phyloP scores from a whole-genome alignment of 92 coral and sea anemone species.

The Zoanthus solanderi region DNA sequence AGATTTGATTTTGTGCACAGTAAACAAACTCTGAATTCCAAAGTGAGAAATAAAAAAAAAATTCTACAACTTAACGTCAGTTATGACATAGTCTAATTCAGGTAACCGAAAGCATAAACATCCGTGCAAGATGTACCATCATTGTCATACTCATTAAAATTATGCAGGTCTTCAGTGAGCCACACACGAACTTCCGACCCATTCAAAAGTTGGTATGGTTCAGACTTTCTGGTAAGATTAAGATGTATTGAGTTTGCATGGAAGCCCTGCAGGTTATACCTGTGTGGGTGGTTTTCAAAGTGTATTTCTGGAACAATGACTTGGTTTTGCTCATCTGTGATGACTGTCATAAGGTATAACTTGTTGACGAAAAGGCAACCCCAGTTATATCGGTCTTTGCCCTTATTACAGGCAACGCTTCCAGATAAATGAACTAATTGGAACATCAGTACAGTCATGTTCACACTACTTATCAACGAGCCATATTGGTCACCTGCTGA shows the following conservation, averaged over 20 bases:
- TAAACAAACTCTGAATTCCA: too few species aligned
- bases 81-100: neutral
- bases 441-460: neutral
- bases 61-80: too few species aligned
- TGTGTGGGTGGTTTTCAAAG: neutral
- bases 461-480: neutral
- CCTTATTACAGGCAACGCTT: neutral
- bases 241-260: conserved; percentile 20
- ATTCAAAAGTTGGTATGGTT: neutral
- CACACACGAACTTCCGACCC: conserved; percentile 27
- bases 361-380: neutral
- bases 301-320: neutral
- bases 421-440: conserved; percentile 21
- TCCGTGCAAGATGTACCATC: neutral
- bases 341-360: neutral
- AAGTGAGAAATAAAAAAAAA: too few species aligned
- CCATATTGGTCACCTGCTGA: neutral
- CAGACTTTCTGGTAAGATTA: neutral
- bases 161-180: conserved; percentile 2
- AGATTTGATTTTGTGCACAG: too few species aligned
- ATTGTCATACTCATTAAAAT: neutral
- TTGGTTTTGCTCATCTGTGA: neutral
- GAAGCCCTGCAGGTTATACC: neutral
- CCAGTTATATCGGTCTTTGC: neutral
- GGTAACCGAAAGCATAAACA: neutral